Base-by-base conservation (phyloP, 2,797 vertebrate genomes). In the Enteromius treurensis region DNA sequence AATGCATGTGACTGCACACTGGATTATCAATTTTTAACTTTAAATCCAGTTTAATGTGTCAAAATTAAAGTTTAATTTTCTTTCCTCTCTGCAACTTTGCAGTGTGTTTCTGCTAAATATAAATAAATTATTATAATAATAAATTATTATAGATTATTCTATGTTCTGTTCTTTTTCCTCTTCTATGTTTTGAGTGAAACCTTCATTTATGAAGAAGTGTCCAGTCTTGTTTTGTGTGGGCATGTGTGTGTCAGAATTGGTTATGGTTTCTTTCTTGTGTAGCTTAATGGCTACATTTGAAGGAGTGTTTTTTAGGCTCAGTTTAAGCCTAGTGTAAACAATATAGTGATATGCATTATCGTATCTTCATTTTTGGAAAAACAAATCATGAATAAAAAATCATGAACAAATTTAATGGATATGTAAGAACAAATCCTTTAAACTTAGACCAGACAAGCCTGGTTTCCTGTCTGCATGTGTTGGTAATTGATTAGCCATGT, bases 101-200 rank as follows among this genome's bases (percentile, higher is more conserved):
- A 60, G 62, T 32, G 23, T 49, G 71, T 32, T 45, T 68, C 58
- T 45, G 49, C 45, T 58, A 0, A 83, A 69, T 21, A 2, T 69
- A 26, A 23, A 51, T 81, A 42, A 26, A 26, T 26, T 26, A 26
- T 26, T 26, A 26, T 26, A 26, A 26, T 1, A 26, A 26, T 26
- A 26, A 26, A 26, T 26, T 26, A 26, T 26, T 26, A 68, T 40
- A 77, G 64, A 21, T 51, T 15, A 64, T 84, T 26, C 55, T 58
- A 23, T 23, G 53, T 23, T 55, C 8, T 55, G 21, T n/a, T 23
- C 1, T 58, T 58, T 86, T 83, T 81, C 70, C 86, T 34, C 5
- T 79, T 64, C 19, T 81, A 67, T 78, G 75, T 80, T 68, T 79
- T 85, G 83, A 85, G 79, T 86, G 53, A 83, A 83, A 81, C 17